These are phyloP conservation scores for Spheniscus mendiculus DNA, from an alignment of 2,113 vertebrate species.

Conservation along the genomic window DNA sequence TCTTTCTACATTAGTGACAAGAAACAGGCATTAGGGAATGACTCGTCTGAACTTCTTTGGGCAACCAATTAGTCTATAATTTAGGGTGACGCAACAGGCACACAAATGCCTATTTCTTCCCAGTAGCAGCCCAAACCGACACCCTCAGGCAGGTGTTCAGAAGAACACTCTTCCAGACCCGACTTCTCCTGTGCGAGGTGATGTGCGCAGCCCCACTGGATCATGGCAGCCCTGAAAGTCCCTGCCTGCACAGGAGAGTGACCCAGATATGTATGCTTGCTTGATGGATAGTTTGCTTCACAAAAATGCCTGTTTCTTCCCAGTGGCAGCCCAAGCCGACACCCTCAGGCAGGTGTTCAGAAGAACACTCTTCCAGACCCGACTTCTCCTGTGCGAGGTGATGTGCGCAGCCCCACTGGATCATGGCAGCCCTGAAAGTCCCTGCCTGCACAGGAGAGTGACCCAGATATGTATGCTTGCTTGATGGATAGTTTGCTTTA, in stretches of 20 bases:
- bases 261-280: not conserved
- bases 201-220: not conserved
- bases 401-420: not conserved
- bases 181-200: not conserved
- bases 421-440: not conserved
- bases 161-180: fast-evolving
- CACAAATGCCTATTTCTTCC: not conserved
- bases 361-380: fast-evolving
- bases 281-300: not conserved
- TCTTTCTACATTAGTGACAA: not conserved
- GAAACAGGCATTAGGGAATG: not conserved
- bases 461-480: not conserved
- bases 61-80: not conserved
- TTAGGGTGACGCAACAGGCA: not conserved
- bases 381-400: not conserved
- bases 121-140: not conserved
- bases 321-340: not conserved
- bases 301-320: not conserved
- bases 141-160: not conserved
- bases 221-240: not conserved
- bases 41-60: not conserved
- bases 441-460: not conserved
- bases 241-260: not conserved
- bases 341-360: not conserved
- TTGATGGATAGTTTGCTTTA: not conserved